Base-by-base conservation (phyloP, 2,888 invertebrate genomes). In the Dasysyrphus albostriatus region DNA sequence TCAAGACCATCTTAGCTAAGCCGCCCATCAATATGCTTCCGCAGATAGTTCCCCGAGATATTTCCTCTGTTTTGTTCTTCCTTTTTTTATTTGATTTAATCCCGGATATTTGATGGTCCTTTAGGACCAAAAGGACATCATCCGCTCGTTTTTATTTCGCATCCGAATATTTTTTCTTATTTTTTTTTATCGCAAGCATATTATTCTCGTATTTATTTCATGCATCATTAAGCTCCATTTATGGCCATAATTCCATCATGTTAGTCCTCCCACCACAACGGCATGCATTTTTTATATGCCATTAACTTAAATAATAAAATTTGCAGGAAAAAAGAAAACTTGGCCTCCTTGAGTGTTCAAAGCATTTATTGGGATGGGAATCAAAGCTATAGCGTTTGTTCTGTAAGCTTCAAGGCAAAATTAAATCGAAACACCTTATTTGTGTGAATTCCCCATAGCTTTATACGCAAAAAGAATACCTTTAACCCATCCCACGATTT, bases 1-100 rank as follows among this genome's bases (percentile, higher is more conserved):
- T 77, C 73, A 85, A 67, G 77, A 59, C 34, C 73, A 70, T 63
- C 73, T 61, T 42, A 73, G 39, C 69, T 77, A 77, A 77, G 81
- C 69, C 49, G 73, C 69, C 56, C 73, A 81, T 81, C 77, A 81
- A 77, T 85, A 56, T 73, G 51, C 58, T 39, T 63, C 42, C 54
- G 73, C 58, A 67, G 10, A 63, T 73, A 69, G 32, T 37, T 78
- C 39, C 37, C n/a, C 39, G 14, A 44, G 39, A 29, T 16, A 24
- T 54, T 42, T 24, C 39, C 5, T 54, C 47, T 10, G 7, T 65
- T 58, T 73, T 72, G 29, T 56, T 70, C 39, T 37, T 70, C 70
- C 42, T 16, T 56, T 14, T 47, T 73, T 42, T 37, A 37, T 39
- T 70, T 61, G 51, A 44, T 73, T 72, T 70, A 72, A 72, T 67